These are phyloP conservation scores for Grammomys dolichurus DNA, from an alignment of 2,113 vertebrate genomes.

Conservation along the genomic window DNA sequence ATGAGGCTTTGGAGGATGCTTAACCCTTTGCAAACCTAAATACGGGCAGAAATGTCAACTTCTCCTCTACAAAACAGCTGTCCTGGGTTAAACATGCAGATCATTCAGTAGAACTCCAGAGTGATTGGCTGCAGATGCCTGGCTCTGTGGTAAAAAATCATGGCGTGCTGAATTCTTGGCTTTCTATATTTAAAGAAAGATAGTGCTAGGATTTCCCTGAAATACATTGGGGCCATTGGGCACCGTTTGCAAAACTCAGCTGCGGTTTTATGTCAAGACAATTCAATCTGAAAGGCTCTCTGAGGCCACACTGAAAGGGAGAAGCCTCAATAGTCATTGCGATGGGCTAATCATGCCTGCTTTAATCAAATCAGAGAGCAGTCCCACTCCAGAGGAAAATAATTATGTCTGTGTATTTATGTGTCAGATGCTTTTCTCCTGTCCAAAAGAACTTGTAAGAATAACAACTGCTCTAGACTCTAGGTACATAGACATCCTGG, in stretches of 20 bases:
- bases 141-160: not conserved
- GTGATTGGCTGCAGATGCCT: not conserved
- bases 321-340: conserved; percentile 23
- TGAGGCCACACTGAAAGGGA: conserved; percentile 34
- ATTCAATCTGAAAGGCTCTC: conserved; percentile 44
- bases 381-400: conserved; percentile 55
- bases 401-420: conserved; percentile 57
- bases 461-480: conserved; percentile 6
- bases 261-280: conserved; percentile 54
- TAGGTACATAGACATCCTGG: not conserved
- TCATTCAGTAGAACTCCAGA: not conserved
- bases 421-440: conserved; percentile 48
- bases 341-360: conserved; percentile 41
- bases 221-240: not conserved
- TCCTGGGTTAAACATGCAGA: conserved; percentile 9
- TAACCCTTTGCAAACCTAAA: not conserved
- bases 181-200: not conserved
- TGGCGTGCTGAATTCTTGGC: not conserved
- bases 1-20: not conserved
- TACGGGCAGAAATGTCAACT: not conserved
- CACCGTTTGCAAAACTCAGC: conserved; percentile 57
- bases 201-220: not conserved
- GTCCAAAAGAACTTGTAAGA: conserved; percentile 27
- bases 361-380: conserved; percentile 66
- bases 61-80: not conserved